Evolutionary conservation across 1,140 invertebrate genomes (phyloP).

Genomic region (Ceratosolen fusciceps): DNA sequence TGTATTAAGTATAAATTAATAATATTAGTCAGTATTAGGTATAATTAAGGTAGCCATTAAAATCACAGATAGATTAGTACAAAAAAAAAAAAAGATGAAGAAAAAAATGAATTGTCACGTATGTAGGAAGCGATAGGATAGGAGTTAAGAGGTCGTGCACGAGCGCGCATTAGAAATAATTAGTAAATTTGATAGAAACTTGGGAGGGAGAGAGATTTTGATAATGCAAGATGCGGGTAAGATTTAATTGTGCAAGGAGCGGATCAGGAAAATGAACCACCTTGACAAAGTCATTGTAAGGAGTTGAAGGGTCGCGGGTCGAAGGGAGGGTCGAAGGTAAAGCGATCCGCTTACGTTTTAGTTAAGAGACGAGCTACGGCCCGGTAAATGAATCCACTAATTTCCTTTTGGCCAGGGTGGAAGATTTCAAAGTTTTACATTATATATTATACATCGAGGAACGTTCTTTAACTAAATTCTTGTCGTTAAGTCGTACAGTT

Average conservation of each 20-base stretch:
- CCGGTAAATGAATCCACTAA: neutral
- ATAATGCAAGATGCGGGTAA: neutral
- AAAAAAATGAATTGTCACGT: too few relatives aligned
- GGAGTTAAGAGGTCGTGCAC: neutral
- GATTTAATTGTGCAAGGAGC: conserved; percentile 4
- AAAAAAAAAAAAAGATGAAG: too few relatives aligned
- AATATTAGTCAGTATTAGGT: too few relatives aligned
- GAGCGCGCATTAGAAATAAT: conserved; percentile 8
- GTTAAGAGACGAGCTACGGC: neutral
- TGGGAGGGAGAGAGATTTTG: neutral
- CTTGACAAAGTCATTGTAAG: neutral
- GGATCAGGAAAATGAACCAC: neutral
- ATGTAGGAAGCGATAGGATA: too few relatives aligned
- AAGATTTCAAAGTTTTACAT: neutral
- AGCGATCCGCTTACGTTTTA: conserved; percentile 27
- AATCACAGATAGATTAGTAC: too few relatives aligned
- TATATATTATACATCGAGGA: neutral
- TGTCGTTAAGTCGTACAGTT: neutral
- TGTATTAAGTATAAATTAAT: too few relatives aligned
- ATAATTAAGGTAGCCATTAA: too few relatives aligned
- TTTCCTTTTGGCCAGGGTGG: neutral
- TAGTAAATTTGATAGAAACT: conserved; percentile 1
- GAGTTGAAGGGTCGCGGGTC: too few relatives aligned
- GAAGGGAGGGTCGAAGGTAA: too few relatives aligned
- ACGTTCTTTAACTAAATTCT: neutral